Evolutionary conservation across 30 jellyfish, hydroid and myxozoan genomes (phyloP), one percentile per base, ranked within the genome.

Genomic region (Morbakka virulenta): DNA sequence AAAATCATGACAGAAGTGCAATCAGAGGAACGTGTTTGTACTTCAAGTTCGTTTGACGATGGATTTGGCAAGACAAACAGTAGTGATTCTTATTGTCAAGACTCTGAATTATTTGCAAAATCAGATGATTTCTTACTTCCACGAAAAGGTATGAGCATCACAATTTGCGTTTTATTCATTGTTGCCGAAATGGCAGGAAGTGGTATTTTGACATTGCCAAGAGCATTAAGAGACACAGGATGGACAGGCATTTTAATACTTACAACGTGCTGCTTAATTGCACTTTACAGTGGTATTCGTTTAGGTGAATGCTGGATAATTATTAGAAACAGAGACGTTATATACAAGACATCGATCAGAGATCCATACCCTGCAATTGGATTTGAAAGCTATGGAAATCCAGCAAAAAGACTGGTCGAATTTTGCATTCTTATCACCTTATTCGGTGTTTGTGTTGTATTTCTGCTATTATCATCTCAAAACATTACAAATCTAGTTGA

Each of bases 331-430:
- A 51, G 83, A 28, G 28, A 27, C 1, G 3, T 2, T 33, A 28
- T 11, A 1, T 33, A 71, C 24, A 35, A 48, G 3, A 3, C 33
- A 2, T 64, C 51, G 20, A 64, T 53, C 11, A 52, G 86, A 22
- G 86, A 74, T 32, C 86, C 86, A 34, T 74, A 50, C 33, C 72
- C 86, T 9, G 71, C 82, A 21, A 74, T 74, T 32, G 86, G 86
- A 21, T 30, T n/a, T 1, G 84, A 17, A 35, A 50, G 81, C 11
- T 34, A 29, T 2, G 86, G 86, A 51, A 50, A 50, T 3, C 69
- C 72, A 13, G 86, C 81, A 17, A 50, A 74, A 26, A n/a, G 28
- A 4, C 11, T 50, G 1, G 64, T 53, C 29, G 85, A 50, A 27
- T 23, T 74, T 27, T 74, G 83, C 29, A n/a, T 74, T 1, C 35